Percentiles rank a stretch among this genome's conserved stretches.
Conservation (phyloP, 2,113 vertebrate species). For the Alligator sinensis region DNA sequence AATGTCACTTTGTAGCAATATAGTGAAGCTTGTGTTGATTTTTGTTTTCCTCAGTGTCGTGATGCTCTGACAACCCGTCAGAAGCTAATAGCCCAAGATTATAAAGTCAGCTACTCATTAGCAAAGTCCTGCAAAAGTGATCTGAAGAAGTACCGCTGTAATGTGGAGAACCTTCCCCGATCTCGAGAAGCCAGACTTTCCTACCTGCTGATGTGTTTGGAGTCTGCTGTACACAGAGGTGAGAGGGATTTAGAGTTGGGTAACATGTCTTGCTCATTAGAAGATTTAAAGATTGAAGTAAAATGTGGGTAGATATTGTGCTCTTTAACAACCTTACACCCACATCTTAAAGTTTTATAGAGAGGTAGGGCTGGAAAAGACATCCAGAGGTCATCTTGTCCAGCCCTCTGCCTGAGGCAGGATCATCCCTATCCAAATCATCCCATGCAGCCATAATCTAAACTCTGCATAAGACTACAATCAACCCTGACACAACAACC, state of each 20-base stretch:
- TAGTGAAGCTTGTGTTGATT: rapidly evolving
- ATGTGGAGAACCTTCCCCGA: conserved; percentile 91
- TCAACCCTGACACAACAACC: too few species aligned
- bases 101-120: conserved; percentile 95
- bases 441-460: too few species aligned
- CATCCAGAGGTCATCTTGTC: too few species aligned
- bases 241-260: neutral
- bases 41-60: conserved; percentile 85
- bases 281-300: too few species aligned
- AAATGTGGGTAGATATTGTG: too few species aligned
- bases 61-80: conserved; percentile 95
- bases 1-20: rapidly evolving
- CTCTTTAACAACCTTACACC: too few species aligned
- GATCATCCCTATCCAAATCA: too few species aligned
- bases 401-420: too few species aligned
- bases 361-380: too few species aligned
- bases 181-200: conserved; percentile 95
- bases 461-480: too few species aligned
- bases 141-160: conserved; percentile 94
- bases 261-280: neutral
- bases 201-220: conserved; percentile 95
- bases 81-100: conserved; percentile 97
- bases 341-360: too few species aligned
- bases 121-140: conserved; percentile 96
- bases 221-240: conserved; percentile 96